Percentiles rank a stretch among this genome's conserved stretches.
These are phyloP conservation scores for Sternarchorhynchus goeldii DNA, from an alignment of 2,797 vertebrate species.

Conservation along the genomic window DNA sequence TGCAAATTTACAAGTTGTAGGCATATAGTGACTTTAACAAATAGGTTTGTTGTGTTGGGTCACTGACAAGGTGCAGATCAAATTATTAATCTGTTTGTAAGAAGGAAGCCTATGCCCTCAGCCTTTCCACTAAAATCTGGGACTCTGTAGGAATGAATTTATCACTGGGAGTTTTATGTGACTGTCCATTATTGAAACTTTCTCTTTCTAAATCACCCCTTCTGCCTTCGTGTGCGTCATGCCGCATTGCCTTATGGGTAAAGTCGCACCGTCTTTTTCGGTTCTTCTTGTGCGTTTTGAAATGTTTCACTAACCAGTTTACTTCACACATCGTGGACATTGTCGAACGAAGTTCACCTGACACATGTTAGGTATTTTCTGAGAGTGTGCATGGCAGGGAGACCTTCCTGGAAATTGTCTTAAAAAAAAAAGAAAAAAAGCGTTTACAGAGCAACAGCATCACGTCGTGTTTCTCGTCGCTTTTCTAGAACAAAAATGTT, in stretches of 20 bases:
- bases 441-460: not conserved
- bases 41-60: too few species aligned
- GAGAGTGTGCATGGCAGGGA: not conserved
- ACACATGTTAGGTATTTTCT: not conserved
- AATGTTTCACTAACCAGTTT: too few species aligned
- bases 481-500: not conserved
- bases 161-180: too few species aligned
- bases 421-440: not conserved
- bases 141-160: too few species aligned
- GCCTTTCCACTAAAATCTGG: too few species aligned
- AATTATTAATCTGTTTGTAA: too few species aligned
- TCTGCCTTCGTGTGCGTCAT: not conserved
- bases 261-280: slow-evolving; percentile 1
- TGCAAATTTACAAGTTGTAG: too few species aligned
- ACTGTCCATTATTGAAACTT: too few species aligned
- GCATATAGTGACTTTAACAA: too few species aligned
- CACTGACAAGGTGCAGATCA: too few species aligned
- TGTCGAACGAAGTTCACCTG: not conserved
- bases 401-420: not conserved
- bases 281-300: not conserved
- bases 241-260: slow-evolving; percentile 5
- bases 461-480: too few species aligned
- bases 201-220: not conserved
- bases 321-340: not conserved
- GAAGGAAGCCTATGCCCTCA: too few species aligned